phyloP scores from a whole-genome alignment of 2,797 vertebrate species.

The Acanthiza pusilla region DNA sequence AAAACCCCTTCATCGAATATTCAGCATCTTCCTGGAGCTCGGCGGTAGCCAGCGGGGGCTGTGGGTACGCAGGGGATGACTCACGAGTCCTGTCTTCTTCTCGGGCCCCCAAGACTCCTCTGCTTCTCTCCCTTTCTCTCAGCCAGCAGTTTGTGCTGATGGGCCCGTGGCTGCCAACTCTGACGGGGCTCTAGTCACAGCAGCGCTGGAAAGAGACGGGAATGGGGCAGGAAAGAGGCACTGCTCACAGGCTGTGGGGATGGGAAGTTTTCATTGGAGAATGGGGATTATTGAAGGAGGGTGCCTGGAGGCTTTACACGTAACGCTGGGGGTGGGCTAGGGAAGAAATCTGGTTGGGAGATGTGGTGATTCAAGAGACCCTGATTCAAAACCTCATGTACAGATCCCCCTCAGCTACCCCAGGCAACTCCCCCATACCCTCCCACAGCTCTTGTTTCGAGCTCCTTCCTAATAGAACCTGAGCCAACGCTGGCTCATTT shows the following conservation, averaged over 20 bases:
- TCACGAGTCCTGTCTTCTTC: neutral
- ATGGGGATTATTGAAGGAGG: neutral
- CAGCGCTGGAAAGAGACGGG: neutral
- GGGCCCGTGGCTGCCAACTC: neutral
- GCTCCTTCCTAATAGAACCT: neutral
- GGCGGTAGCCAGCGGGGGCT: neutral
- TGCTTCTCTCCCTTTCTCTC: neutral
- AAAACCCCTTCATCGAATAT: neutral
- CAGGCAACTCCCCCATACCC: neutral
- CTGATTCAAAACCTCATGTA: neutral
- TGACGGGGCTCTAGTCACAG: fast-evolving
- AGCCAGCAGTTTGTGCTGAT: neutral
- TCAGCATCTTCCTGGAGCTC: neutral
- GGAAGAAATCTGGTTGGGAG: neutral
- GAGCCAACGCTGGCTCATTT: neutral
- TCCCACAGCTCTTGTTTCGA: neutral
- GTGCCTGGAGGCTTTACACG: neutral
- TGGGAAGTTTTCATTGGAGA: neutral
- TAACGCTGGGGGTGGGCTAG: neutral
- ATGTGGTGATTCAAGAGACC: neutral
- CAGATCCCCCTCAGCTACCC: neutral
- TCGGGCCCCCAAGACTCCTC: neutral
- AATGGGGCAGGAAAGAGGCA: neutral
- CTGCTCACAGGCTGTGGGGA: neutral
- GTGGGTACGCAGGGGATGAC: neutral